Evolutionary conservation across 2,797 vertebrate genomes (phyloP).

Genomic region (Acanthiza pusilla): DNA sequence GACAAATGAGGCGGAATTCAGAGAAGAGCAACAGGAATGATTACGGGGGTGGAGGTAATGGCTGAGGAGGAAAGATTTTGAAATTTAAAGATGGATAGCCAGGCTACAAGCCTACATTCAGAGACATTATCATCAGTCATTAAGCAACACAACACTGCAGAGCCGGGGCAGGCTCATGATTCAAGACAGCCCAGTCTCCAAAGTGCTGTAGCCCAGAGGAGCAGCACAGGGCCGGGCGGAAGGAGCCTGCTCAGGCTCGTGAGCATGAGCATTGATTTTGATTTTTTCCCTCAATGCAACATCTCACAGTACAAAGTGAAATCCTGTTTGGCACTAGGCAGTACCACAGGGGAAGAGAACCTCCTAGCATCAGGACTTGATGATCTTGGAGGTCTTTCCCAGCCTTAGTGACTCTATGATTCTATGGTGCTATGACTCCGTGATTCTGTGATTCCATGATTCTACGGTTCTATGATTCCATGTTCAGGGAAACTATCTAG

Average conservation of each 20-base stretch:
- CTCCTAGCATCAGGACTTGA: not conserved
- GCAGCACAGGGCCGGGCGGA: rapidly evolving
- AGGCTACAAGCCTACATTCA: not conserved
- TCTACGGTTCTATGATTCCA: not conserved
- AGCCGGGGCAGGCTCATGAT: not conserved
- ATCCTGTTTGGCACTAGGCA: not conserved
- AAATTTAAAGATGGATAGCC: slow-evolving; percentile 40
- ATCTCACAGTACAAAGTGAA: not conserved
- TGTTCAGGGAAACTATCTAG: not conserved
- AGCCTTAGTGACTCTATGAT: not conserved
- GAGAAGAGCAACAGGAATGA: slow-evolving; percentile 40
- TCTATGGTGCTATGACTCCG: rapidly evolving
- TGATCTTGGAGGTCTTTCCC: not conserved
- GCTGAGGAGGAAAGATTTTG: slow-evolving; percentile 52
- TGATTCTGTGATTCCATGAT: rapidly evolving
- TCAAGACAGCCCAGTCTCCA: not conserved
- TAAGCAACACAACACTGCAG: slow-evolving; percentile 5
- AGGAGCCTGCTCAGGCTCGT: not conserved
- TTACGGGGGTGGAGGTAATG: slow-evolving; percentile 29
- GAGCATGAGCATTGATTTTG: not conserved
- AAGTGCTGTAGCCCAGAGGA: not conserved
- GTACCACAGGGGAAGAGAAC: not conserved
- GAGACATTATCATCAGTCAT: slow-evolving; percentile 51
- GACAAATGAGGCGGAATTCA: slow-evolving; percentile 24
- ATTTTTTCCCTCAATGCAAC: not conserved